Evolutionary conservation across 2,888 invertebrate species (phyloP).

Genomic region (Timandra comae): DNA sequence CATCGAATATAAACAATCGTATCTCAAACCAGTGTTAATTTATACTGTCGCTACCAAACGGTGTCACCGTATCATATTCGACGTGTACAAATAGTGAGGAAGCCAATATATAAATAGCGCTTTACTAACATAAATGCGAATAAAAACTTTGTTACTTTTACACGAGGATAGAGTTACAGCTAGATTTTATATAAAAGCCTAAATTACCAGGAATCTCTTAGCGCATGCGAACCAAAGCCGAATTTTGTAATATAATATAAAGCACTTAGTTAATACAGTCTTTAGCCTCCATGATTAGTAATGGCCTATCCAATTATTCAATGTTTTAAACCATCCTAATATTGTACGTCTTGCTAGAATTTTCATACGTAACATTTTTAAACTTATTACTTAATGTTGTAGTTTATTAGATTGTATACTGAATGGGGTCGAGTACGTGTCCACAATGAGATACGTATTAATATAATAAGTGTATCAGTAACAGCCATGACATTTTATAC

Average conservation of each 20-base stretch:
- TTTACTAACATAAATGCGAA: background rate
- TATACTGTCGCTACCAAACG: too few relatives aligned
- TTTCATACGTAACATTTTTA: constrained; percentile 60
- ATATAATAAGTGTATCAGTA: too few relatives aligned
- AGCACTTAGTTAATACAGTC: background rate
- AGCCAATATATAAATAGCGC: background rate
- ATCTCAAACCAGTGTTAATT: background rate
- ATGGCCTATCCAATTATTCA: constrained; percentile 30
- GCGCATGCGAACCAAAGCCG: constrained; percentile 1
- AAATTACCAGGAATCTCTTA: background rate
- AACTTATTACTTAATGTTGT: constrained; percentile 48
- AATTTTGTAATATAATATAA: constrained; percentile 1
- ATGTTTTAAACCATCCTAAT: constrained; percentile 22
- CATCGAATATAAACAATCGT: background rate
- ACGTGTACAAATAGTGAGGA: background rate
- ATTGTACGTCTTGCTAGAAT: constrained; percentile 43
- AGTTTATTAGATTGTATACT: constrained; percentile 39
- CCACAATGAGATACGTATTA: constrained; percentile 9
- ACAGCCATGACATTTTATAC: constrained; percentile 15
- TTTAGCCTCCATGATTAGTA: constrained; percentile 15
- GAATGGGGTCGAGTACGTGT: constrained; percentile 28
- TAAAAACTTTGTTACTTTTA: constrained; percentile 1
- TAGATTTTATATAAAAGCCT: constrained; percentile 1
- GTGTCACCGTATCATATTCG: too few relatives aligned
- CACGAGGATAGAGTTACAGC: background rate